Evolutionary conservation across 1,140 invertebrate genomes (phyloP).

Genomic region (Chironomus tepperi): DNA sequence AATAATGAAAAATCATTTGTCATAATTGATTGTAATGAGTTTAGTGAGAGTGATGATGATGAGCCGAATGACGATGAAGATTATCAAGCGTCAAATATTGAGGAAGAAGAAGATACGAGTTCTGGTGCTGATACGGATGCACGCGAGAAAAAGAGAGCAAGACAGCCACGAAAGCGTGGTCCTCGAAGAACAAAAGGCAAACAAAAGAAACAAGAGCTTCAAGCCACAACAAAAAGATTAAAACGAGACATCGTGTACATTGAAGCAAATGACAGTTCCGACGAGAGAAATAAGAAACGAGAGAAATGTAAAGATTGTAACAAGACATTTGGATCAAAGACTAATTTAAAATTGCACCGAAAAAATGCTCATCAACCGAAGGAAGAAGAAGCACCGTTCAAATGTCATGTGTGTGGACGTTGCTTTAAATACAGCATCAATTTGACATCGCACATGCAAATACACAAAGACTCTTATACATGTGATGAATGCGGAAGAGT

Average conservation of each 20-base stretch:
- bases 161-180: not conserved
- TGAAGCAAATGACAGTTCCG: constrained; percentile 30
- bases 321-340: constrained; percentile 39
- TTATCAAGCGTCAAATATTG: constrained; percentile 35
- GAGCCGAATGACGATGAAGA: constrained; percentile 35
- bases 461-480: constrained; percentile 31
- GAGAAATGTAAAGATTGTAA: constrained; percentile 35
- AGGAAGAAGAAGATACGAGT: constrained; percentile 31
- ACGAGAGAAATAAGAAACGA: constrained; percentile 32
- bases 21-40: constrained; percentile 36
- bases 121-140: constrained; percentile 35
- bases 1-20: constrained; percentile 36
- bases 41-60: constrained; percentile 33
- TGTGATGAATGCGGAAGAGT: constrained; percentile 34
- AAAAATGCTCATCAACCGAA: constrained; percentile 44
- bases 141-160: constrained; percentile 9
- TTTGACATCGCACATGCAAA: constrained; percentile 39
- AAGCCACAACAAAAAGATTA: constrained; percentile 28
- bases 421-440: constrained; percentile 38
- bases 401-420: constrained; percentile 38
- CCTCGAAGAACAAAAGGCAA: constrained; percentile 5
- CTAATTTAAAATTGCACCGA: constrained; percentile 44
- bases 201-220: constrained; percentile 25
- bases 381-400: constrained; percentile 46
- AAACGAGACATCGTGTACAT: constrained; percentile 27